phyloP scores from a whole-genome alignment of 2,113 vertebrate species.

The Pygoscelis antarcticus region DNA sequence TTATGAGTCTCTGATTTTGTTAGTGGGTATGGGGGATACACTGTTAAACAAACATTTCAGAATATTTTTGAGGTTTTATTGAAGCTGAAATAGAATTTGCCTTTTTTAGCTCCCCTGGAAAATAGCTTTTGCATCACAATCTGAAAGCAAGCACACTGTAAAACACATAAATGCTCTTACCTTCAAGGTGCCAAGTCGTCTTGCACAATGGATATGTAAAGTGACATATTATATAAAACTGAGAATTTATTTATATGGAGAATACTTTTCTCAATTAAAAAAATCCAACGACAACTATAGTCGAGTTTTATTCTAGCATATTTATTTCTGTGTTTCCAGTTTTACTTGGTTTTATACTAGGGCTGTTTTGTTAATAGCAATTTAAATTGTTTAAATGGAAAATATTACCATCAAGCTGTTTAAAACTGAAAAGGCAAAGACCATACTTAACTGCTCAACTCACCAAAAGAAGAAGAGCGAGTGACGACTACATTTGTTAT shows the following conservation, averaged over 20 bases:
- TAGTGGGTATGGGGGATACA: neutral
- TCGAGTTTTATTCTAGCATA: neutral
- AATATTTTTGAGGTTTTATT: neutral
- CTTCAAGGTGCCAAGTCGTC: neutral
- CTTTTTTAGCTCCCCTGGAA: neutral
- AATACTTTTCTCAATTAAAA: neutral
- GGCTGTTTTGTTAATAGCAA: neutral
- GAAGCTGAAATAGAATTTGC: neutral
- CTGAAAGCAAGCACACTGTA: neutral
- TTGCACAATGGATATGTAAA: neutral
- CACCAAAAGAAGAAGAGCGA: rapidly evolving
- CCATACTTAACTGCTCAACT: neutral
- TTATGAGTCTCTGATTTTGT: neutral
- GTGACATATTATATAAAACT: neutral
- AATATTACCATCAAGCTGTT: neutral
- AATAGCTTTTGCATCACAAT: neutral
- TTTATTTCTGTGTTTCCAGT: neutral
- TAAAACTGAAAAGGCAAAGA: neutral
- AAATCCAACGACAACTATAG: neutral
- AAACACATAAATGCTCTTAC: neutral
- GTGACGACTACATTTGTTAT: neutral
- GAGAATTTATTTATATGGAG: neutral
- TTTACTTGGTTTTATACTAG: neutral
- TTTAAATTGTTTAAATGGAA: neutral
- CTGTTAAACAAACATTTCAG: neutral